A percentile compares a stretch with the other conserved stretches of the same genome.
phyloP scores from a whole-genome alignment of 2,888 invertebrate species.

The Acleris emargana region DNA sequence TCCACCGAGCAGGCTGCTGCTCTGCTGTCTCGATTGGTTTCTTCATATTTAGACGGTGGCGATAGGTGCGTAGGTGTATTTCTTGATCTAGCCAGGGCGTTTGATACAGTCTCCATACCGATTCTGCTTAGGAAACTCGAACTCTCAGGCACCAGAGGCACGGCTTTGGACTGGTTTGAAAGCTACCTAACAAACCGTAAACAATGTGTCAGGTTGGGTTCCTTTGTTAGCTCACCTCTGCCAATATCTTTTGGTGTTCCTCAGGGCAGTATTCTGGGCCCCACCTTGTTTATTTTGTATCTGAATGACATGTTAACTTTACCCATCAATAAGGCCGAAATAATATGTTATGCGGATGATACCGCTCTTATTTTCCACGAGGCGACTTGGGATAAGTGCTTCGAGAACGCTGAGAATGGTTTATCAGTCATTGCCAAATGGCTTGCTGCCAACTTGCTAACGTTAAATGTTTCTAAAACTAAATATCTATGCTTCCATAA shows the following conservation, averaged over 20 bases:
- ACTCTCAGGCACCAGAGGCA: conserved; percentile 15
- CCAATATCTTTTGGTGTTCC: conserved; percentile 31
- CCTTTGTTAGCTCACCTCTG: neutral
- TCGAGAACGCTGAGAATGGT: neutral
- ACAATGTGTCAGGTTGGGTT: conserved; percentile 4
- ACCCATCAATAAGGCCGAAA: neutral
- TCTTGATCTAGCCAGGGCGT: neutral
- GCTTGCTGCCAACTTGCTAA: neutral
- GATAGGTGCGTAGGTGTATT: neutral
- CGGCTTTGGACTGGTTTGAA: conserved; percentile 19
- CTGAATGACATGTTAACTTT: conserved; percentile 20
- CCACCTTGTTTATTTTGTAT: conserved; percentile 22
- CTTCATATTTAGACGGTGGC: neutral
- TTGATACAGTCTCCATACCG: too few relatives aligned
- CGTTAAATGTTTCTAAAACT: neutral
- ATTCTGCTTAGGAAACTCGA: conserved; percentile 27
- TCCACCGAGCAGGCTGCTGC: conserved; percentile 20
- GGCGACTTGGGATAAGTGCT: neutral
- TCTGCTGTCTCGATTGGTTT: conserved; percentile 6
- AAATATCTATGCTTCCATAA: neutral
- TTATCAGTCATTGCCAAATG: neutral
- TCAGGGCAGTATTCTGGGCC: conserved; percentile 38
- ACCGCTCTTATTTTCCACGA: neutral
- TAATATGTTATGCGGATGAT: conserved; percentile 3
- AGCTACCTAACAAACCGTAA: conserved; percentile 15